Evolutionary conservation across 2,888 invertebrate species (phyloP).

Genomic region (Electrophaes corylata): DNA sequence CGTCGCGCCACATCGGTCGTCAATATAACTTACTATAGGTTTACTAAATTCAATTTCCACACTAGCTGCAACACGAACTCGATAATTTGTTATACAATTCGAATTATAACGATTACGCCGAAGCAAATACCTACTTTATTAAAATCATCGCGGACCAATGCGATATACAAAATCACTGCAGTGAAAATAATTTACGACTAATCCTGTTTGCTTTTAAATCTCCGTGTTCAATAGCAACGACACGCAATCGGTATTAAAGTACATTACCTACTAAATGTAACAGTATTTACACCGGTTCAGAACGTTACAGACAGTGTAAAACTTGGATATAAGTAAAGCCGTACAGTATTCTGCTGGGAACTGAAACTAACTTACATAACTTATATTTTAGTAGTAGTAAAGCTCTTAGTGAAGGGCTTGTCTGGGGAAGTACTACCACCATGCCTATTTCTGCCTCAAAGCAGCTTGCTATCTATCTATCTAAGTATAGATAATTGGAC

Average conservation of each 20-base stretch:
- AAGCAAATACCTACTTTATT: slow-evolving; percentile 18
- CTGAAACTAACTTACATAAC: too few species aligned
- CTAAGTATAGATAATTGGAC: background rate
- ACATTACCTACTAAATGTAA: slow-evolving; percentile 64
- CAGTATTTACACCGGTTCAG: slow-evolving; percentile 12
- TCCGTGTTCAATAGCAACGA: slow-evolving; percentile 60
- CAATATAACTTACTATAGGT: background rate
- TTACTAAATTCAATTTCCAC: too few species aligned
- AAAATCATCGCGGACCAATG: slow-evolving; percentile 33
- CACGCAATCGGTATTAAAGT: slow-evolving; percentile 74
- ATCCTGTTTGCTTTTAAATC: slow-evolving; percentile 78
- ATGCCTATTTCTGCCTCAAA: too few species aligned
- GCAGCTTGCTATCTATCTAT: too few species aligned
- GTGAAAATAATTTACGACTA: slow-evolving; percentile 70
- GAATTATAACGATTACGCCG: background rate
- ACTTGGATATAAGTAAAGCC: background rate
- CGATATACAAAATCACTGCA: slow-evolving; percentile 56
- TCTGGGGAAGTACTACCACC: too few species aligned
- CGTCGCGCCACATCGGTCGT: too few species aligned
- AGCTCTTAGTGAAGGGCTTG: too few species aligned
- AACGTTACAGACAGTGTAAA: background rate
- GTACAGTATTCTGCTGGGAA: background rate
- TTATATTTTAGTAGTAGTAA: too few species aligned
- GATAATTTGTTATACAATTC: background rate
- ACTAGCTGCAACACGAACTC: background rate